Evolutionary conservation across 1,140 invertebrate genomes (phyloP).

Genomic region (Melitaea cinxia): DNA sequence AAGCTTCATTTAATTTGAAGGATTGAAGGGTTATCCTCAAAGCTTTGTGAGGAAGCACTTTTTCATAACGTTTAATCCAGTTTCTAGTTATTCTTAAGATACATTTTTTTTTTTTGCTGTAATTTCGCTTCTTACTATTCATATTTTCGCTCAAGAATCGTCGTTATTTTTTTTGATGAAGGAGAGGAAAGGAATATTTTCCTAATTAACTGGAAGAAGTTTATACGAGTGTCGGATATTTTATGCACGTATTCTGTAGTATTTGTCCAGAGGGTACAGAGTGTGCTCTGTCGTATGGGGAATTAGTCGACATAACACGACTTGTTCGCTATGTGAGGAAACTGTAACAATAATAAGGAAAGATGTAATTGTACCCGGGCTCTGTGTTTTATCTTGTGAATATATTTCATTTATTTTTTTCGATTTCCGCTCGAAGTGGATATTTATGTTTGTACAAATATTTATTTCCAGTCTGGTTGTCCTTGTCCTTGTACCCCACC

Average conservation of each 20-base stretch:
- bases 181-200: neutral
- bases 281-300: neutral
- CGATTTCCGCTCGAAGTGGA: too few relatives aligned
- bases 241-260: neutral
- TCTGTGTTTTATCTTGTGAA: neutral
- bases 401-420: too few relatives aligned
- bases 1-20: conserved; percentile 27
- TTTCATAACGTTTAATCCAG: conserved; percentile 15
- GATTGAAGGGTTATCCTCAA: conserved; percentile 27
- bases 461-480: too few relatives aligned
- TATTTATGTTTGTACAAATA: too few relatives aligned
- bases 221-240: neutral
- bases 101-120: conserved; percentile 10
- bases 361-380: neutral
- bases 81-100: conserved; percentile 17
- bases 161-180: neutral
- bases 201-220: neutral
- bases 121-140: conserved; percentile 2
- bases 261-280: neutral
- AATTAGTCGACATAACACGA: neutral
- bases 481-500: too few relatives aligned
- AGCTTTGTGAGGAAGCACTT: conserved; percentile 20
- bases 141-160: neutral
- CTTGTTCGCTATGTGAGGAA: neutral
- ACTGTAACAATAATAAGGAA: neutral